phyloP scores from a whole-genome alignment of 2,797 vertebrate genomes.

The Sebastes hubbsi region DNA sequence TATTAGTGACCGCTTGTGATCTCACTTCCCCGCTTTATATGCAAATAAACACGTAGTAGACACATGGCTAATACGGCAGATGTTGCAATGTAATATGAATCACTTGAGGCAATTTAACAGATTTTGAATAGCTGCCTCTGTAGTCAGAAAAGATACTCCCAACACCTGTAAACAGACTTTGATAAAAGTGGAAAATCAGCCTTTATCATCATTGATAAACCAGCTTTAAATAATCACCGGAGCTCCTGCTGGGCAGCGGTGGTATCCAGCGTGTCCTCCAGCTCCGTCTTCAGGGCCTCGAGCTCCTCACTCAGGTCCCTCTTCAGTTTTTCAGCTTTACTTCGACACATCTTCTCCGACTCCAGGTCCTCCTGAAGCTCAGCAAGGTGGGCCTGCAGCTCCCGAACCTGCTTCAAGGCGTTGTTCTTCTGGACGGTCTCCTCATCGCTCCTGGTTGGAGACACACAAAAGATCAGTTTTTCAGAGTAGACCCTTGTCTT shows the following conservation, averaged over 20 bases:
- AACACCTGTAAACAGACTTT: background rate
- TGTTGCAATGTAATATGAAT: no score
- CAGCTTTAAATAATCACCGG: slow-evolving; percentile 78
- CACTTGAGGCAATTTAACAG: background rate
- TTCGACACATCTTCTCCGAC: slow-evolving; percentile 91
- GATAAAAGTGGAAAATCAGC: background rate
- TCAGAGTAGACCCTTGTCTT: background rate
- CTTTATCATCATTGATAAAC: background rate
- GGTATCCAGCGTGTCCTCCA: slow-evolving; percentile 97
- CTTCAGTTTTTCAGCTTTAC: slow-evolving; percentile 97
- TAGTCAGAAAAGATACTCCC: no score
- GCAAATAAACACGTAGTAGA: no score
- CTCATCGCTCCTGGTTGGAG: slow-evolving; percentile 87
- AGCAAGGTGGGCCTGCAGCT: slow-evolving; percentile 94
- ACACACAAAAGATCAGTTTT: slow-evolving; percentile 1
- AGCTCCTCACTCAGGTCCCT: slow-evolving; percentile 96
- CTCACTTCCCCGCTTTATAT: no score
- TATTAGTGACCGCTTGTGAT: background rate
- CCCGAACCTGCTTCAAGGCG: slow-evolving; percentile 91
- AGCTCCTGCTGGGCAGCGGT: slow-evolving; percentile 97
- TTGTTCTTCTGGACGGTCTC: slow-evolving; percentile 94
- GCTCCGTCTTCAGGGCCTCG: slow-evolving; percentile 95
- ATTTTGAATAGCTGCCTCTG: background rate
- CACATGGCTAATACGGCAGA: no score
- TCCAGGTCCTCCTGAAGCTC: slow-evolving; percentile 98